Evolutionary conservation across 2,113 vertebrate species (phyloP), one percentile per base, ranked within the genome.

Genomic region (Corythornis madagascariensis): DNA sequence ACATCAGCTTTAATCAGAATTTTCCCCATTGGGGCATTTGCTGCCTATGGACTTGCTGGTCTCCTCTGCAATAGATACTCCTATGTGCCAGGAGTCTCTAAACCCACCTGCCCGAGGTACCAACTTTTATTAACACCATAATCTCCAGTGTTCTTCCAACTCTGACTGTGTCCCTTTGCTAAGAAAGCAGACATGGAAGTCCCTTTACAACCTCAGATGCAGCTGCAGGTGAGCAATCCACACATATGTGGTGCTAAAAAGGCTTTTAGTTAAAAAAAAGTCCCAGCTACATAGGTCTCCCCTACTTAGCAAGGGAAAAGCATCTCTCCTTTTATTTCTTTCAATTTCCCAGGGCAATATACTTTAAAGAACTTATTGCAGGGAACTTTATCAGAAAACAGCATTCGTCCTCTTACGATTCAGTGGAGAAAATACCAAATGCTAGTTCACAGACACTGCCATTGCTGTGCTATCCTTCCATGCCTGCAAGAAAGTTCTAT

Each of bases 221-320:
- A 78, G 35, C 25, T 48, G 56, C 33, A 57, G 47, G 45, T 7
- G 13, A 61, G 50, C n/a, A 80, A 52, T 16, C 17, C 60, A 48
- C 5, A 50, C 0, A 0, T 8, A 53, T 0, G 0, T 4, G 22
- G 9, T 40, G 10, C 73, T 83, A 66, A 12, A 22, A 78, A 59
- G 5, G 7, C 11, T 56, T 86, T 52, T 21, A 47, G 24, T 42
- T 73, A 16, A 56, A 19, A 66, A 56, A 16, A 52, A 6, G 3
- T 66, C 53, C 66, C 42, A 63, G 15, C 50, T 47, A 28, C 0
- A 0, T 1, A 82, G 6, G n/a, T n/a, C 16, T 71, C 13, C 11
- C 9, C 17, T 57, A 3, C 33, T 38, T 53, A 29, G 21, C 21
- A 13, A 69, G 8, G 28, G 64, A 59, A 42, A 83, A 88, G 12